Conservation (phyloP, 2,797 vertebrate genomes). For the Manis pentadactyla region DNA sequence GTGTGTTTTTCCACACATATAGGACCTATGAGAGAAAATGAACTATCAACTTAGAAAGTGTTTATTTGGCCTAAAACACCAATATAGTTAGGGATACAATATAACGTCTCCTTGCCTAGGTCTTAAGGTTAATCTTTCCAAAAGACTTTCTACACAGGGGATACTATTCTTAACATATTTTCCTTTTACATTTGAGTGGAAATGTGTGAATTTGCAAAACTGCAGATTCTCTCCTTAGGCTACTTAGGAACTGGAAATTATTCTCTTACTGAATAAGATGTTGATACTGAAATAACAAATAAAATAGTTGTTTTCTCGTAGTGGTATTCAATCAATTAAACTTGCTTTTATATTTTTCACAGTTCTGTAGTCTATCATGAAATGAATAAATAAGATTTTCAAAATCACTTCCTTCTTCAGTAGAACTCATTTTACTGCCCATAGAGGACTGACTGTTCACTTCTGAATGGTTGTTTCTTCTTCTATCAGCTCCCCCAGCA, state of each 20-base stretch:
- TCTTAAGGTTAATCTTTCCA: neutral
- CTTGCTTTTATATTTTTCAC: neutral
- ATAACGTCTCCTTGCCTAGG: neutral
- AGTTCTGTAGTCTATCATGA: neutral
- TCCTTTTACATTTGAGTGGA: conserved; percentile 24
- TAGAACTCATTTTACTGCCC: neutral
- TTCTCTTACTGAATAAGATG: conserved; percentile 7
- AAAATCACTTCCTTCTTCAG: neutral
- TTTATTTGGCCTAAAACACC: neutral
- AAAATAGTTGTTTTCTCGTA: conserved; percentile 14
- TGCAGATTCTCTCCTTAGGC: neutral
- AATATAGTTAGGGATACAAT: neutral
- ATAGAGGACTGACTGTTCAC: neutral
- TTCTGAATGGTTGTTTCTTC: neutral
- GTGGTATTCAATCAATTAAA: neutral
- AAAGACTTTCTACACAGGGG: neutral
- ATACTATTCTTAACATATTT: neutral
- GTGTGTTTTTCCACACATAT: neutral
- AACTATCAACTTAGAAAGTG: neutral
- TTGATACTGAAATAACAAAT: neutral
- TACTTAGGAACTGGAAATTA: neutral
- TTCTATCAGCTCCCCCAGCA: neutral
- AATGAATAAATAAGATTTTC: neutral
- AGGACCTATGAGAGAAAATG: neutral
- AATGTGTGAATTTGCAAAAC: neutral